Conservation (phyloP, 2,797 vertebrate species). For the Garrulus glandarius region DNA sequence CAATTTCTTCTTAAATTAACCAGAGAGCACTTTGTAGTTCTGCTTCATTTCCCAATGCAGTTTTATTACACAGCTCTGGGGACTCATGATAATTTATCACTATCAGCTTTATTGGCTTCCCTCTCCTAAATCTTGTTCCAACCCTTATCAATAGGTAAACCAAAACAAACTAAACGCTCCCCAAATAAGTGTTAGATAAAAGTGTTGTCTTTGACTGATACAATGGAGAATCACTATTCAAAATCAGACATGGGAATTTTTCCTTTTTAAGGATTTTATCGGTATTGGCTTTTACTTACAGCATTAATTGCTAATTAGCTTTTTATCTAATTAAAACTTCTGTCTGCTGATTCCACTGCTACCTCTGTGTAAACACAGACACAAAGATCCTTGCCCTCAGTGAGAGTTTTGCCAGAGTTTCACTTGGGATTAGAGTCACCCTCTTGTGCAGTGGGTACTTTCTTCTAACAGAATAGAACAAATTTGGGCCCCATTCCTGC, state of each 20-base stretch:
- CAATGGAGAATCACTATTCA: neutral
- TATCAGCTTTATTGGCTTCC: slow-evolving; percentile 61
- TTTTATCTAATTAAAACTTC: neutral
- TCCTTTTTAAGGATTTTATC: neutral
- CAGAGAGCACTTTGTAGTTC: slow-evolving; percentile 69
- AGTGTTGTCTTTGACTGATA: neutral
- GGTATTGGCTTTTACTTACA: neutral
- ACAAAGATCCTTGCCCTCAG: neutral
- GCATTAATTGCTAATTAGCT: neutral
- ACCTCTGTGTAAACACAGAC: neutral
- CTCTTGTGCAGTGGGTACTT: neutral
- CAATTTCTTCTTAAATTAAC: slow-evolving; percentile 73
- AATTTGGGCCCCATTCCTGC: neutral
- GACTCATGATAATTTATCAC: slow-evolving; percentile 70
- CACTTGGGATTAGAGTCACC: neutral
- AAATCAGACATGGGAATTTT: neutral
- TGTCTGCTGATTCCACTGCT: neutral
- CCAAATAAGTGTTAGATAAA: slow-evolving; percentile 35
- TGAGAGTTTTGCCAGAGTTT: neutral
- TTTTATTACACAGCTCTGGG: slow-evolving; percentile 72
- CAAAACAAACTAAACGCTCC: slow-evolving; percentile 37
- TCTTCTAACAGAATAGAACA: neutral
- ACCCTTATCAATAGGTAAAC: slow-evolving; percentile 63
- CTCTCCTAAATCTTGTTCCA: neutral
- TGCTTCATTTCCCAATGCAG: slow-evolving; percentile 64